Percentiles rank a stretch among this genome's conserved stretches.
These are phyloP conservation scores for Caenorhabditis parvicauda DNA, from an alignment of 2,888 invertebrate species.

Conservation along the genomic window DNA sequence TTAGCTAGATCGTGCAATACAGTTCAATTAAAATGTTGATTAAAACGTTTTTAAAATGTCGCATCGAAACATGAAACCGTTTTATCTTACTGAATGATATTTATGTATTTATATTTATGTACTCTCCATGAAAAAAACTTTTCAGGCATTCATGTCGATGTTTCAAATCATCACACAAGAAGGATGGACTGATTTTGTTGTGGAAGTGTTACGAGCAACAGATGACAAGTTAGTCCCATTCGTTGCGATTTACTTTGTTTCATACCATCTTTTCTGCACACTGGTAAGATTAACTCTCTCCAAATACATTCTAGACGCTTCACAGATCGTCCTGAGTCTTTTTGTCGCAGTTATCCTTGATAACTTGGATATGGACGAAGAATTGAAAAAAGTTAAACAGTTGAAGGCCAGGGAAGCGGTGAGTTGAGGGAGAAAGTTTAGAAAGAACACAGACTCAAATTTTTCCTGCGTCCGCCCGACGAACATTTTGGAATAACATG, in stretches of 20 bases:
- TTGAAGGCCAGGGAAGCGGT: slow-evolving; percentile 80
- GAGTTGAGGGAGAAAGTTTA: too few relatives aligned
- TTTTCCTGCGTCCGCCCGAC: not conserved
- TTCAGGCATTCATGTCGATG: slow-evolving; percentile 98
- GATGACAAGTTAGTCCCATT: slow-evolving; percentile 49
- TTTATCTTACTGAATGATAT: not conserved
- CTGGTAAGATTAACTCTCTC: slow-evolving; percentile 67
- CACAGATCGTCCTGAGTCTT: slow-evolving; percentile 87
- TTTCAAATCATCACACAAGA: slow-evolving; percentile 99
- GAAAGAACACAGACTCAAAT: not conserved
- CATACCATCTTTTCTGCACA: slow-evolving; percentile 97
- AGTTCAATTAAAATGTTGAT: too few relatives aligned
- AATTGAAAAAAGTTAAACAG: slow-evolving; percentile 96
- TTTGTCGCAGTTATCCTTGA: slow-evolving; percentile 99
- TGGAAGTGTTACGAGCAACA: slow-evolving; percentile 78
- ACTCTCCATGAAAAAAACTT: too few relatives aligned
- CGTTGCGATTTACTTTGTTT: slow-evolving; percentile 97
- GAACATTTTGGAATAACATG: too few relatives aligned
- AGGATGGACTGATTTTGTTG: slow-evolving; percentile 99
- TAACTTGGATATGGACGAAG: slow-evolving; percentile 97
- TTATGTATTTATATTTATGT: too few relatives aligned
- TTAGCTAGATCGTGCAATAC: too few relatives aligned
- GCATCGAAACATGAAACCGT: too few relatives aligned
- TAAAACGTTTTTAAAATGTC: too few relatives aligned
- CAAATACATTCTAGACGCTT: not conserved